These are phyloP conservation scores for Nephila pilipes DNA, from an alignment of 1,140 invertebrate species.

Conservation along the genomic window DNA sequence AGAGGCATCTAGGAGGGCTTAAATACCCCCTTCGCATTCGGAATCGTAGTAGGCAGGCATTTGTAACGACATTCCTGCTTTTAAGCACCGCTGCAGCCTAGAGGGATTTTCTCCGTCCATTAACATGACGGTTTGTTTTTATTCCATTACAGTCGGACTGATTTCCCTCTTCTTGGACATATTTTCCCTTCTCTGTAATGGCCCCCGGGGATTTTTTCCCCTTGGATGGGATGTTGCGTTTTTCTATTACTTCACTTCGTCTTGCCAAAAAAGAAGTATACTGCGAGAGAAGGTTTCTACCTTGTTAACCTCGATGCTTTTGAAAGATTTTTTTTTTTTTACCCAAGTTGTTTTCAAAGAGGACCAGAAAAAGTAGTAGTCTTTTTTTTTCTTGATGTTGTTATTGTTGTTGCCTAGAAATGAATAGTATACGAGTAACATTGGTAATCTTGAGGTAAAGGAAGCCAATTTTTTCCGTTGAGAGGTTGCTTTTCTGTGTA, in stretches of 20 bases:
- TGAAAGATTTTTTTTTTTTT: not conserved
- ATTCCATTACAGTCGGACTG: conserved; percentile 57
- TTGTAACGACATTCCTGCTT: not conserved
- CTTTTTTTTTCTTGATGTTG: not conserved
- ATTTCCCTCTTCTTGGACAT: conserved; percentile 28
- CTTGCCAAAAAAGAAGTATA: not conserved
- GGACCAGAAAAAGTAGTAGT: not conserved
- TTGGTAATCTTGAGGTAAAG: not conserved
- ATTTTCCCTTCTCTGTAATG: conserved; percentile 13
- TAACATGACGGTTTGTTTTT: conserved; percentile 58
- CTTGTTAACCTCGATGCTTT: not conserved
- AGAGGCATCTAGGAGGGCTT: conserved; percentile 21
- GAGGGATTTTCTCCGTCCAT: conserved; percentile 49
- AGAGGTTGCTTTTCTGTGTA: no score
- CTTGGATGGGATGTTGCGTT: not conserved
- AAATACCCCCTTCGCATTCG: not conserved
- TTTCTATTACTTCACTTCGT: conserved; percentile 5
- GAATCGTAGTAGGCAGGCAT: not conserved
- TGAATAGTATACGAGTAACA: not conserved
- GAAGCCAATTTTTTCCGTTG: not conserved
- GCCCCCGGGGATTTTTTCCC: not conserved
- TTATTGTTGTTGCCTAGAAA: not conserved
- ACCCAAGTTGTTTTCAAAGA: no score
- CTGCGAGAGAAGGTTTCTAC: not conserved
- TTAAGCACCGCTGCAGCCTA: not conserved